A percentile compares a stretch with the other conserved stretches of the same genome.
phyloP scores from a whole-genome alignment of 1,140 invertebrate species.

The Colletes latitarsis region DNA sequence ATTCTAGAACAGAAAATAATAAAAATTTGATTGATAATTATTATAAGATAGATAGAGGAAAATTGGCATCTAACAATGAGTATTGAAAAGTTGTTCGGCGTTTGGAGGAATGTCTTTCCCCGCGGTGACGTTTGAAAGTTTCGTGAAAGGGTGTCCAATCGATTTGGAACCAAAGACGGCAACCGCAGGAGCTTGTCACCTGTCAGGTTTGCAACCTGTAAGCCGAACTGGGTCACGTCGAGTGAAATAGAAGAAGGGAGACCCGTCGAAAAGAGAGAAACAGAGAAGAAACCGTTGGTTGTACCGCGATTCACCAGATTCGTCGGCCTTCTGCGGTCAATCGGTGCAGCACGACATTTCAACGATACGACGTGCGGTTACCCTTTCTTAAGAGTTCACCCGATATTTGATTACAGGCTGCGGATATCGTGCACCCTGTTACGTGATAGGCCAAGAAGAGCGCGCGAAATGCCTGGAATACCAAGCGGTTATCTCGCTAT shows the following conservation, averaged over 20 bases:
- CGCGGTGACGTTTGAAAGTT: neutral
- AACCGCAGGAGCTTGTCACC: constrained; percentile 36
- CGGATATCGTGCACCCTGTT: constrained; percentile 35
- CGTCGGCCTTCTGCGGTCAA: constrained; percentile 28
- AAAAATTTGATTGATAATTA: too few relatives aligned
- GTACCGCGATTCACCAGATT: constrained; percentile 13
- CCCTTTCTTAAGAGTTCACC: constrained; percentile 43
- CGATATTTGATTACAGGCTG: constrained; percentile 40
- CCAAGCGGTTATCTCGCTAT: neutral
- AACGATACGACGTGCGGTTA: constrained; percentile 50
- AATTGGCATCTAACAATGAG: too few relatives aligned
- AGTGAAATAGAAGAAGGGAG: neutral
- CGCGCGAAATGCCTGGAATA: constrained; percentile 25
- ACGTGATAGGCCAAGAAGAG: constrained; percentile 38
- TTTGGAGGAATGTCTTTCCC: neutral
- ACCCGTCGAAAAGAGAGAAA: neutral
- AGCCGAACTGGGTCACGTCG: constrained; percentile 26
- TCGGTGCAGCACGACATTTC: constrained; percentile 28
- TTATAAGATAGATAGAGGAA: too few relatives aligned
- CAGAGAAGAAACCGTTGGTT: constrained; percentile 7
- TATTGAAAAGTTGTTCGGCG: too few relatives aligned
- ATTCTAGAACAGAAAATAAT: too few relatives aligned
- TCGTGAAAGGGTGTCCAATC: constrained; percentile 20
- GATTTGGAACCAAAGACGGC: constrained; percentile 38
- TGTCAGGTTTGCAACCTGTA: constrained; percentile 39